Conservation (phyloP, 2,888 invertebrate genomes). For the Cataglyphis rosenhaueri region DNA sequence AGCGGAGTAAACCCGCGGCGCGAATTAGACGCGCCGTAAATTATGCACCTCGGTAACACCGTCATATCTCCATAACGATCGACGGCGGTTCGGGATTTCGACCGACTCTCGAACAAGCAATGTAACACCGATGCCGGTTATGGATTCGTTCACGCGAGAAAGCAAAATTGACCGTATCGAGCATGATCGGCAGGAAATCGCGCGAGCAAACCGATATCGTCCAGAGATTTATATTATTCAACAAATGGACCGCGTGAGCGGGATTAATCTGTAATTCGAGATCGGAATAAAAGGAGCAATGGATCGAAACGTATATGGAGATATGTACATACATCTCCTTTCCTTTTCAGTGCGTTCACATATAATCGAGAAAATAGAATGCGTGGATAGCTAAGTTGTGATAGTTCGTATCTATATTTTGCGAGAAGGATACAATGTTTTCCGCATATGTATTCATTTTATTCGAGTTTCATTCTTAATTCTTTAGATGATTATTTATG, state of each 20-base stretch:
- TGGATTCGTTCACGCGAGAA: constrained; percentile 56
- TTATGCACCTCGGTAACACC: constrained; percentile 65
- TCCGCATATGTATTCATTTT: not conserved
- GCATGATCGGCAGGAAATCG: constrained; percentile 33
- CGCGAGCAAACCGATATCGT: constrained; percentile 44
- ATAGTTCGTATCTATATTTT: constrained; percentile 7
- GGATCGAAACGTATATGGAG: not conserved
- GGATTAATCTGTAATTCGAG: constrained; percentile 45
- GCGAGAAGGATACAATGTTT: not conserved
- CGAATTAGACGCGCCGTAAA: constrained; percentile 69
- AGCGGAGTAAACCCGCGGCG: constrained; percentile 61
- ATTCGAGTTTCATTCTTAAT: not conserved
- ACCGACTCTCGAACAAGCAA: constrained; percentile 9
- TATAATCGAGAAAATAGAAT: constrained; percentile 15
- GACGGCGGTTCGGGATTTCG: constrained; percentile 15
- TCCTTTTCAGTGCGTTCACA: constrained; percentile 30
- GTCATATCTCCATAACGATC: constrained; percentile 61
- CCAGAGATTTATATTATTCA: constrained; percentile 57
- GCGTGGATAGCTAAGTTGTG: constrained; percentile 5
- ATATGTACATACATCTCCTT: not conserved
- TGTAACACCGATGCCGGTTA: constrained; percentile 26
- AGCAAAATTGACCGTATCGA: constrained; percentile 62
- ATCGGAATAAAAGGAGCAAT: constrained; percentile 52
- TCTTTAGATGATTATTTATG: not conserved
- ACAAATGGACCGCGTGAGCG: constrained; percentile 26